Evolutionary conservation across 1,140 invertebrate genomes (phyloP).

Genomic region (Acromyrmex charruanus): DNA sequence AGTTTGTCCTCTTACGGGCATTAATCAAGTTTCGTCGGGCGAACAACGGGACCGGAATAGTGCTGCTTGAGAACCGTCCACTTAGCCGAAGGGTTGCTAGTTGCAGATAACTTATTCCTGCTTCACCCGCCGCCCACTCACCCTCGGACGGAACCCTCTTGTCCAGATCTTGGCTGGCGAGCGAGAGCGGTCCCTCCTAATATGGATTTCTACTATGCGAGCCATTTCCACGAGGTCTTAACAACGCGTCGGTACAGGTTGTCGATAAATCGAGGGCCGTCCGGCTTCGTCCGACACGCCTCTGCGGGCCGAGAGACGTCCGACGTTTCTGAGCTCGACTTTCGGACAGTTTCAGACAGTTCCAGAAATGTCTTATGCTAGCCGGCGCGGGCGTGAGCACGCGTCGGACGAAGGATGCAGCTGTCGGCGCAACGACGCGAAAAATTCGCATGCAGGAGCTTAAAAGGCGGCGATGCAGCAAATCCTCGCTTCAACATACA

Average conservation of each 20-base stretch:
- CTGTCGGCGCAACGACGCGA: slow-evolving; percentile 50
- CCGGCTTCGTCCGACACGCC: slow-evolving; percentile 78
- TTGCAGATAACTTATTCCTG: slow-evolving; percentile 86
- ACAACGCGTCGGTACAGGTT: slow-evolving; percentile 82
- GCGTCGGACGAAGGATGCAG: slow-evolving; percentile 39
- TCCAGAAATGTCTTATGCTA: slow-evolving; percentile 47
- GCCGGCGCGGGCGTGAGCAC: no score
- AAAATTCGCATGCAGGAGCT: slow-evolving; percentile 48
- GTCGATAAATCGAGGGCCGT: slow-evolving; percentile 85
- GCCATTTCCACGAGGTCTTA: slow-evolving; percentile 78
- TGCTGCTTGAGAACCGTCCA: slow-evolving; percentile 82
- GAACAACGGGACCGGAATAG: slow-evolving; percentile 73
- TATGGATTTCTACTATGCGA: slow-evolving; percentile 81
- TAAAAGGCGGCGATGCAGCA: slow-evolving; percentile 46
- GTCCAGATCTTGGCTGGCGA: slow-evolving; percentile 76
- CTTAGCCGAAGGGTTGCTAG: slow-evolving; percentile 84
- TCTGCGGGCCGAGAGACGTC: slow-evolving; percentile 72
- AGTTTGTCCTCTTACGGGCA: slow-evolving; percentile 62
- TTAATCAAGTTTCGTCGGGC: slow-evolving; percentile 59
- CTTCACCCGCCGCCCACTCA: slow-evolving; percentile 70
- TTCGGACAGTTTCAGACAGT: slow-evolving; percentile 56
- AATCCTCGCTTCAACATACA: slow-evolving; percentile 27
- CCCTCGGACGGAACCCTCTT: slow-evolving; percentile 74
- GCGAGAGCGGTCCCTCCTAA: slow-evolving; percentile 76
- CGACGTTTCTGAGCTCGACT: slow-evolving; percentile 65